A percentile compares a stretch with the other conserved stretches of the same genome.
Evolutionary conservation across 1,140 invertebrate species (phyloP).

Genomic region (Nephila pilipes): DNA sequence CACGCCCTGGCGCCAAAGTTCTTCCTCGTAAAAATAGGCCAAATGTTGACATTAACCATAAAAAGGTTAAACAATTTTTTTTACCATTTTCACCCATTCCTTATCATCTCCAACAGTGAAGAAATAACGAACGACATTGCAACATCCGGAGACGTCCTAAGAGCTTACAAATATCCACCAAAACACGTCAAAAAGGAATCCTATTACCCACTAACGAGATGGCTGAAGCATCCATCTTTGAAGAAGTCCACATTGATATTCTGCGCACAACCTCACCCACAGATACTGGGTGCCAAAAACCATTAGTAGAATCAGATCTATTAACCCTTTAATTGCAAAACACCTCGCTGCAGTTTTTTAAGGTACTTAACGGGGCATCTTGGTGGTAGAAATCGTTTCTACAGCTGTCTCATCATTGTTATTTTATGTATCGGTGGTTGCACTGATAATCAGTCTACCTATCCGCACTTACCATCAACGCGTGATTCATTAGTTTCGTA

Average conservation of each 20-base stretch:
- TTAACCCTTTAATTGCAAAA: conserved; percentile 66
- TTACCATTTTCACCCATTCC: too few species aligned
- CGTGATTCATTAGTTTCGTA: conserved; percentile 48
- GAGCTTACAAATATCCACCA: too few species aligned
- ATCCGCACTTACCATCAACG: not conserved
- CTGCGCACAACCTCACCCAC: not conserved
- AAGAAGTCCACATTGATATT: conserved; percentile 29
- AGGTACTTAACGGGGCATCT: not conserved
- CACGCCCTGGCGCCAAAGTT: not conserved
- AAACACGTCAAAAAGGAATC: not conserved
- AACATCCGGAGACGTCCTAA: not conserved
- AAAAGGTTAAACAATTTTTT: not conserved
- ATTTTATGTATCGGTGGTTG: conserved; percentile 52
- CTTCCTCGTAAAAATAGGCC: not conserved
- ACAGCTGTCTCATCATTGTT: conserved; percentile 16
- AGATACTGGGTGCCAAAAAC: not conserved
- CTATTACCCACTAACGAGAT: not conserved
- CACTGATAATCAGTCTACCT: not conserved
- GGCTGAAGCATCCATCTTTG: not conserved
- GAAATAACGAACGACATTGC: not conserved
- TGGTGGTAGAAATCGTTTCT: not conserved
- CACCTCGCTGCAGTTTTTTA: conserved; percentile 32
- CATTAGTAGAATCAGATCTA: conserved; percentile 50
- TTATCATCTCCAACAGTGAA: too few species aligned
- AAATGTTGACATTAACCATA: not conserved